Evolutionary conservation across 2,113 vertebrate species (phyloP).

Genomic region (Ammodytes dubius): DNA sequence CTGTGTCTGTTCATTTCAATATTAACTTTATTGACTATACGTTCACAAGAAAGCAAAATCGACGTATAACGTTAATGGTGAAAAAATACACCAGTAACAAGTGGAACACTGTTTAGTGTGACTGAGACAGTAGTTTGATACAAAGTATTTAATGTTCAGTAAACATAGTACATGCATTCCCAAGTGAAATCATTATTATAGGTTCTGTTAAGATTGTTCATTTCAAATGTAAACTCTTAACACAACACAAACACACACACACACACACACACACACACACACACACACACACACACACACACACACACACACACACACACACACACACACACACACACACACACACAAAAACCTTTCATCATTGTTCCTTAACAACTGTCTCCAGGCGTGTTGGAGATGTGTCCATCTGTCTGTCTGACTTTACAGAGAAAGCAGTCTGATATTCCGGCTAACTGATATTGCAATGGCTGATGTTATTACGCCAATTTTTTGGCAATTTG

Average conservation of each 20-base stretch:
- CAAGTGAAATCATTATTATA: not conserved
- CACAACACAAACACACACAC: too few relatives aligned
- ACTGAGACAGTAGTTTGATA: not conserved
- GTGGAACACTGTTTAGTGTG: not conserved
- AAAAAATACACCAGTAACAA: not conserved
- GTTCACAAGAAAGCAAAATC: not conserved
- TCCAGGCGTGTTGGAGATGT: conserved; percentile 68
- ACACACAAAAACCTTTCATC: not conserved
- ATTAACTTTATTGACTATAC: not conserved
- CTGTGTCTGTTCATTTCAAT: not conserved
- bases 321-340: not conserved
- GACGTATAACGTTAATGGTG: not conserved
- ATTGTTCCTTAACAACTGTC: conserved; percentile 52
- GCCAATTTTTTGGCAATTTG: not conserved
- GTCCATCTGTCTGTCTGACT: conserved; percentile 74
- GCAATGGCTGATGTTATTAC: not conserved
- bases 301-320: too few relatives aligned
- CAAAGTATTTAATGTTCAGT: not conserved
- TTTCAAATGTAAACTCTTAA: too few relatives aligned
- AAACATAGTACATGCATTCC: not conserved
- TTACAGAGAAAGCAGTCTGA: conserved; percentile 45
- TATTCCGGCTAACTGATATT: not conserved
- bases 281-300: not conserved
- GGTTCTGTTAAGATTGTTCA: not conserved
- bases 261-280: not conserved